Percentiles rank a stretch among this genome's conserved stretches.
Conservation (phyloP, 2,113 vertebrate genomes). For the Actenoides lindsayi region DNA sequence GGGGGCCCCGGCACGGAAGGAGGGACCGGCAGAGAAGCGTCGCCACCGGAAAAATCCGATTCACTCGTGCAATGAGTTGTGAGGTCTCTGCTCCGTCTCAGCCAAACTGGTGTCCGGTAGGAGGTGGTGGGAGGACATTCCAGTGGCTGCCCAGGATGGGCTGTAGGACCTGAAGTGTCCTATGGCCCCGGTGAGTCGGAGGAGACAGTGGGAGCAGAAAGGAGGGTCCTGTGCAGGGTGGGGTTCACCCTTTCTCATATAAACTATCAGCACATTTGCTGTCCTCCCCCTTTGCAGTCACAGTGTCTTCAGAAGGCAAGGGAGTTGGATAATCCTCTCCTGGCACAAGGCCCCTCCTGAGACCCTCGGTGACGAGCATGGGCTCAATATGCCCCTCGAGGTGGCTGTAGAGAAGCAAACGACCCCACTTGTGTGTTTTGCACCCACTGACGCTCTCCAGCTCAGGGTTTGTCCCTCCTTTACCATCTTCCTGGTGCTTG, state of each 20-base stretch:
- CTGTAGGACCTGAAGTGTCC: neutral
- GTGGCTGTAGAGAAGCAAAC: fast-evolving
- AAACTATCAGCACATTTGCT: fast-evolving
- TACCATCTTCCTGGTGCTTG: neutral
- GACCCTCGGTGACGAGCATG: fast-evolving
- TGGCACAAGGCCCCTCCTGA: neutral
- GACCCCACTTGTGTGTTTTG: fast-evolving
- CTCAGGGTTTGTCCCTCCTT: neutral
- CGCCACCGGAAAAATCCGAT: fast-evolving
- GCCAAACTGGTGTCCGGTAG: neutral
- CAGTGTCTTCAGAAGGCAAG: fast-evolving
- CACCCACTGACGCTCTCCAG: neutral
- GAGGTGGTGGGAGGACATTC: neutral
- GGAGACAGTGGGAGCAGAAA: neutral
- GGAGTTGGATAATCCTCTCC: neutral
- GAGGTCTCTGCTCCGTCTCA: neutral
- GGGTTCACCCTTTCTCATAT: neutral
- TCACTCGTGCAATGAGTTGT: neutral
- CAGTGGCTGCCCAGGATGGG: neutral
- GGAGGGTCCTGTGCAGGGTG: neutral
- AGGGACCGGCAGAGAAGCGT: neutral
- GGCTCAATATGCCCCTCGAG: neutral
- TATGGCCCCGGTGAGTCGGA: fast-evolving
- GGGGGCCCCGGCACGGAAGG: too few relatives aligned
- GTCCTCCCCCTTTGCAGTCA: too few relatives aligned